Percentiles rank a stretch among this genome's conserved stretches.
These are phyloP conservation scores for Griposia aprilina DNA, from an alignment of 2,888 invertebrate genomes.

Conservation along the genomic window DNA sequence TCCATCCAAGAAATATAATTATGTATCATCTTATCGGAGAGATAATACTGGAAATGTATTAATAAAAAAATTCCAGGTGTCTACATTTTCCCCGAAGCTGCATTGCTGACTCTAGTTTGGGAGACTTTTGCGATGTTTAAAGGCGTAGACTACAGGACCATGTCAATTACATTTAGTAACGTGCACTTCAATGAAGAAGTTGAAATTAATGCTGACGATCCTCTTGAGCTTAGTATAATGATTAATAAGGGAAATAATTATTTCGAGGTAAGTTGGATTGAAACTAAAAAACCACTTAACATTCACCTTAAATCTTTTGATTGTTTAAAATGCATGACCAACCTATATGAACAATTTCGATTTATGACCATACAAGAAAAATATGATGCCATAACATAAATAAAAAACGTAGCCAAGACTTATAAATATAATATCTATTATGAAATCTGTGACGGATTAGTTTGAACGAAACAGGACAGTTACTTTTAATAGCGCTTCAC, in stretches of 20 bases:
- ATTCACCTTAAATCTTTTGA: background rate
- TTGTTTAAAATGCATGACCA: background rate
- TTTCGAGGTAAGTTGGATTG: constrained; percentile 31
- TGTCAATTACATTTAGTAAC: constrained; percentile 38
- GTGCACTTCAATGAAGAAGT: constrained; percentile 45
- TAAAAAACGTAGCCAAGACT: background rate
- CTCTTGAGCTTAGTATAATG: constrained; percentile 90
- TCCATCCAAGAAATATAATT: background rate
- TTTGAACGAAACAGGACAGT: background rate
- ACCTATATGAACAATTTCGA: background rate
- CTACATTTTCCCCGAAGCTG: constrained; percentile 92
- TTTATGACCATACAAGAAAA: background rate
- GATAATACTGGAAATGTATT: background rate
- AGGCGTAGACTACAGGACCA: constrained; percentile 33
- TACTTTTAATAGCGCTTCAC: background rate
- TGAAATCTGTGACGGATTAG: background rate
- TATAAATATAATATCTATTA: background rate
- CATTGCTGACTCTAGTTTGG: constrained; percentile 85
- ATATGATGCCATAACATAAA: background rate
- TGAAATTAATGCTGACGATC: constrained; percentile 79
- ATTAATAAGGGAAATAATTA: constrained; percentile 44
- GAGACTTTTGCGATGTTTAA: constrained; percentile 74
- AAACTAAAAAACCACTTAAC: background rate
- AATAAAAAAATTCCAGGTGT: constrained; percentile 79
- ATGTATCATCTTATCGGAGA: background rate